Evolutionary conservation across 2,797 vertebrate species (phyloP), one percentile per base, ranked within the genome.

Genomic region (Passerculus sandwichensis): DNA sequence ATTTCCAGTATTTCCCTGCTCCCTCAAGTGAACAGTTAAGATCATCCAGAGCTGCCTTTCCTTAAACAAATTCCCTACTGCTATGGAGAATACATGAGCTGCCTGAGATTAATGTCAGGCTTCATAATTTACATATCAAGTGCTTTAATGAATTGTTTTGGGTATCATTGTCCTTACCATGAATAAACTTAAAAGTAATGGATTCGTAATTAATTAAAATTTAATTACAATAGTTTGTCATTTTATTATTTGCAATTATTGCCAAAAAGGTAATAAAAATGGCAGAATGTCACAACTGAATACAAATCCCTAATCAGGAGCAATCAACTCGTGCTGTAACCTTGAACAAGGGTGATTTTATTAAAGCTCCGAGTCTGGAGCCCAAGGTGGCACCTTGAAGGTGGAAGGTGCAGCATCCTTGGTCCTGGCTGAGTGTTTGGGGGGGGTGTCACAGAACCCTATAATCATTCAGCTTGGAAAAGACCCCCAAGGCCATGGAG

Each of bases 161-260:
- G 16, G 69, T 93, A 88, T 89, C 94, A 69, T 94, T 92, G 89
- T 88, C 76, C 91, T 73, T 44, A 87, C 87, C 47, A 72, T 75
- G 96, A 94, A 96, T 93, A 96, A 96, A 95, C 94, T 78, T 95
- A 91, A 93, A 94, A 94, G 89, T 94, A 95, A 96, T 92, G 89
- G 82, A 56, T 75, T 80, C 75, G 96, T 92, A 96, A 94, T 96
- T 94, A 95, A 96, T 96, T 94, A 81, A 93, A 93, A 76, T 93
- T 95, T 95, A 94, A 96, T 96, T 96, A 94, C 76, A 20, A 88
- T 91, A 91, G 80, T 96, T 96, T 95, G 89, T 89, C 76, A 91
- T 91, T 96, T 96, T 95, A 96, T 96, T 96, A 94, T 96, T 96
- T 89, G 93, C 95, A 94, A 80, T 94, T 93, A 96, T 91, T 91